Base-by-base conservation (phyloP, 2,888 invertebrate genomes). In the Macrophya annulata region DNA sequence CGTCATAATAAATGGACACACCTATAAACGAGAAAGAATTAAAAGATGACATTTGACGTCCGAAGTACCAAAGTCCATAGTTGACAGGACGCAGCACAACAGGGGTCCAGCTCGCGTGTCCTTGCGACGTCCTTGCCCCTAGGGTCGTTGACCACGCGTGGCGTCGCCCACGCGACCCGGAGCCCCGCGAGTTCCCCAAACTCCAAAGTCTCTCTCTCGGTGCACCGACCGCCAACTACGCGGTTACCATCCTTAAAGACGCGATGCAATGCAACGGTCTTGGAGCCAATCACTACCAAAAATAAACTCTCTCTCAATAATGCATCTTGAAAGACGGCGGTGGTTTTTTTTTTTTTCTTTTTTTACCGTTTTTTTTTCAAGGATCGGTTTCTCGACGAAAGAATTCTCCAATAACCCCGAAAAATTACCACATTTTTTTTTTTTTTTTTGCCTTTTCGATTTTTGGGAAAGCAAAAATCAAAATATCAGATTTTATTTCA, bases 71-170 rank as follows among this genome's bases (percentile, higher is more conserved):
- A 48, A 55, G 37, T 55, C 55, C 21, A 10, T 10, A 48, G 74
- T 74, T 74, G 77, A 77, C 77, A 74, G 74, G 74, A 43, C 74
- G 74, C 25, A n/a, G 74, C 74, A 21, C 51, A 37, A 90, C 87
- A 87, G 89, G 87, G 87, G 87, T 87, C 88, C 86, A 71, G 82
- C 25, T 72, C 31, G 90, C 89, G 89, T 92, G 92, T 92, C 92
- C 92, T 93, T 93, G 92, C 91, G 90, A 89, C 93, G 93, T 92
- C 92, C 93, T 93, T 93, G 93, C 92, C 92, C 90, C 90, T 88
- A 90, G 71, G 92, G 92, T 92, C 92, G 89, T 91, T 91, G 91
- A 92, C 92, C 92, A 90, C 87, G 85, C 88, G 87, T 88, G 88
- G 87, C 85, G 88, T 88, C 88, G 89, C 90, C 90, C 89, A 90